phyloP scores from a whole-genome alignment of 1,140 invertebrate species.

The Brachionus rubens region DNA sequence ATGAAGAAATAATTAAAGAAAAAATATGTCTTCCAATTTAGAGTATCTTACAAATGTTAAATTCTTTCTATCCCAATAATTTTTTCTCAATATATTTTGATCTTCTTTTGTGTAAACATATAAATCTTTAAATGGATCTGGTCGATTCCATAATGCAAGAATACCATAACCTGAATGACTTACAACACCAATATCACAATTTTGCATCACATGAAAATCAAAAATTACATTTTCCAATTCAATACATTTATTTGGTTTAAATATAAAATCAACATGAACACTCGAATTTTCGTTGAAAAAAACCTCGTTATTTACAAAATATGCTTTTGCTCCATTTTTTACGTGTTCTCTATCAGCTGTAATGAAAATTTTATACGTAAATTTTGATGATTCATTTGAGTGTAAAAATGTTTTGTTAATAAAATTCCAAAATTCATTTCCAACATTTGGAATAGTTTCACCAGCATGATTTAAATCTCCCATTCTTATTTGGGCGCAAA shows the following conservation, averaged over 20 bases:
- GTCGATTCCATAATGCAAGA: not conserved
- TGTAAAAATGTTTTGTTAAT: not conserved
- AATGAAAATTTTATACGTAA: not conserved
- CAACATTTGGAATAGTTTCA: not conserved
- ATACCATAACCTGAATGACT: slow-evolving; percentile 27
- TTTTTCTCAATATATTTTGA: not conserved
- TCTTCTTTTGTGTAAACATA: slow-evolving; percentile 11
- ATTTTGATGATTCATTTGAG: not conserved
- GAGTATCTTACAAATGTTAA: not conserved
- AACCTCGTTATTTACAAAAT: not conserved
- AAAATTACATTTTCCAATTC: slow-evolving; percentile 23
- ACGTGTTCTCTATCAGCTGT: not conserved
- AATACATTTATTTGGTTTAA: not conserved
- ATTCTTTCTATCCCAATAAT: slow-evolving; percentile 14
- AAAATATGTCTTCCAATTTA: not conserved
- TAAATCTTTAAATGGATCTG: slow-evolving; percentile 15
- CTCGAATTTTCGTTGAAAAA: not conserved
- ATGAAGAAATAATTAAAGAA: no score
- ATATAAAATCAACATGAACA: not conserved
- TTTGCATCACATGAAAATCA: slow-evolving; percentile 32
- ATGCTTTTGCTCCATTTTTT: not conserved
- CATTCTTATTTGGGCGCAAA: slow-evolving; percentile 37
- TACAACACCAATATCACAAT: slow-evolving; percentile 22
- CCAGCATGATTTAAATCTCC: not conserved
- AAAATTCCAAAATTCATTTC: not conserved